Evolutionary conservation across 53 echinoderm and acorn worm genomes (phyloP), one percentile per base, ranked within the genome.

Genomic region (Astropecten irregularis): DNA sequence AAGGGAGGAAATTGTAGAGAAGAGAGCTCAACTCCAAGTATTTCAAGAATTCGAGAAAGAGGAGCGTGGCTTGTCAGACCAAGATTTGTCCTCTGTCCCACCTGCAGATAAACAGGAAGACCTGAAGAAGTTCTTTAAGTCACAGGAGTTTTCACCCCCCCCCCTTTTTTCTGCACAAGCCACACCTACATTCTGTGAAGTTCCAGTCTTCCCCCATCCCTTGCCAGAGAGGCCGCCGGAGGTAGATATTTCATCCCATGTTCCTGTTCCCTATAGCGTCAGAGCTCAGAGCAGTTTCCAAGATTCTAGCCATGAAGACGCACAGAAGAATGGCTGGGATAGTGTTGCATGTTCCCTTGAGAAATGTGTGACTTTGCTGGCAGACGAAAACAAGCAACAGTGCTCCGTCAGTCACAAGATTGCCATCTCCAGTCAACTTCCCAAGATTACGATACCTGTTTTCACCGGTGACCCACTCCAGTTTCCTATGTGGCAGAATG

Each of bases 401-500:
- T 29, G 22, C 61, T 25, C 19, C 9, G 29, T 54, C 20, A 58
- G 11, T 38, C 58, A 59, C 19, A n/a, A 40, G 6, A 9, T 77
- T 59, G 77, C 44, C 14, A 40, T 21, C 2, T 56, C 57, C 3
- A 76, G 59, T 28, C 76, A 76, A 23, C 57, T 77, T 3, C 77
- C 77, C 19, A 77, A 77, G 26, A 83, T 83, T 3, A 42, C 37
- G 14, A 37, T 85, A 16, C 85, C 85, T 14, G 28, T 73, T 9
- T 85, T 85, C 62, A 42, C 19, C 38, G 74, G 85, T 49, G 85
- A 73, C 22, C 85, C 85, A 5, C 33, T 85, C 19, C 48, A 50
- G 13, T 85, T 32, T 18, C 63, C 65, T 1, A 30, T 85, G 25
- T 85, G 85, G 85, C 33, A 52, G 26, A 73, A 85, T 58, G 31